These are phyloP conservation scores for Cassiopea andromeda DNA, from an alignment of 30 jellyfish, hydroid and myxozoan genomes.

Conservation along the genomic window DNA sequence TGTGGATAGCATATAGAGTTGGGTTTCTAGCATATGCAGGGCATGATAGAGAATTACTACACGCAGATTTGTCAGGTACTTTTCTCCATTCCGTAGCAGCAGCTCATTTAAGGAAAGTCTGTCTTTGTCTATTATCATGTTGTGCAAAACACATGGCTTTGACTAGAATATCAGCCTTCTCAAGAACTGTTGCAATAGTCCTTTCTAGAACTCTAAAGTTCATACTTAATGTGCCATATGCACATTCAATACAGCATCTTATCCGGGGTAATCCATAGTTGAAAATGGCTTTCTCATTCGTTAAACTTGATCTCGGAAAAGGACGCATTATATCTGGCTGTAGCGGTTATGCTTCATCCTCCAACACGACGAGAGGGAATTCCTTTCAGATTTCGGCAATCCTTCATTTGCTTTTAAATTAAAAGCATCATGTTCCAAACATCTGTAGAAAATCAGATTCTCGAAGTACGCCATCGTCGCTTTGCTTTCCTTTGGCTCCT, in stretches of 20 bases:
- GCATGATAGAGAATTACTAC: slow-evolving; percentile 17
- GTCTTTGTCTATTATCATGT: slow-evolving; percentile 24
- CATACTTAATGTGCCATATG: slow-evolving; percentile 16
- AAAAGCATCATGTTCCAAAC: slow-evolving; percentile 1
- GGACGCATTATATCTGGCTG: slow-evolving; percentile 50
- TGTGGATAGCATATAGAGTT: slow-evolving; percentile 29
- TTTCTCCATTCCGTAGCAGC: neutral
- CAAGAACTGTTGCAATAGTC: slow-evolving; percentile 24
- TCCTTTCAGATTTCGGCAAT: slow-evolving; percentile 41
- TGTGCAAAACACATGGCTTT: slow-evolving; percentile 26
- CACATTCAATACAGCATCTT: slow-evolving; percentile 48
- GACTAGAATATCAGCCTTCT: slow-evolving; percentile 11
- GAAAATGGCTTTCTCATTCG: slow-evolving; percentile 28
- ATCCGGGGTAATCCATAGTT: slow-evolving; percentile 35
- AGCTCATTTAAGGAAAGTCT: slow-evolving; percentile 7
- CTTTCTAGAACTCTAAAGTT: slow-evolving; percentile 28
- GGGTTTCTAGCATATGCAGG: slow-evolving; percentile 36
- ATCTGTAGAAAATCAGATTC: slow-evolving; percentile 23
- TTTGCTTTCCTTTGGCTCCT: slow-evolving; percentile 44
- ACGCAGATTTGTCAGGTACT: neutral
- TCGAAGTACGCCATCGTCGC: slow-evolving; percentile 21
- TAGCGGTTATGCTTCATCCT: slow-evolving; percentile 30
- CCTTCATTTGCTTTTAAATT: slow-evolving; percentile 21
- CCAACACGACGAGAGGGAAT: slow-evolving; percentile 37
- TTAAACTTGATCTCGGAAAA: slow-evolving; percentile 35